Evolutionary conservation across 2,797 vertebrate species (phyloP).

Genomic region (Sebastes jordani): DNA sequence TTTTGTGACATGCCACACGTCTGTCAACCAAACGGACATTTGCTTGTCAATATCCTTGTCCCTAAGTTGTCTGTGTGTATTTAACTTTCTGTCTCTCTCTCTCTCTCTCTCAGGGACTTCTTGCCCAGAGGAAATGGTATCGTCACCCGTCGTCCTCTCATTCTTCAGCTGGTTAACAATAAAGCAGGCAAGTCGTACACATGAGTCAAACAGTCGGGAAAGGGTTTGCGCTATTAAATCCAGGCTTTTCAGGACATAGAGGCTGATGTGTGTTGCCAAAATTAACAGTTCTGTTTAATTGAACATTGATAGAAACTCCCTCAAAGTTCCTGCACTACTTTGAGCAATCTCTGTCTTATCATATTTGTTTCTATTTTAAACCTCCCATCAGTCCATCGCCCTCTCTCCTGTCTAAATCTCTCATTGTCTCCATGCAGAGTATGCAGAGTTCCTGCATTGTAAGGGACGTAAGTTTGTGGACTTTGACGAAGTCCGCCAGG

Average conservation of each 20-base stretch:
- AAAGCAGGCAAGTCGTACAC: conserved; percentile 81
- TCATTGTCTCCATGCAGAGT: conserved; percentile 79
- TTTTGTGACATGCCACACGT: neutral
- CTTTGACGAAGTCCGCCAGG: conserved; percentile 93
- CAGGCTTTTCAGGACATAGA: neutral
- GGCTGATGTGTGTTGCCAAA: neutral
- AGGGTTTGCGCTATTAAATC: neutral
- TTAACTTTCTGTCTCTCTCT: neutral
- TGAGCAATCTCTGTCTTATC: neutral
- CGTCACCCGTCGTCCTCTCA: conserved; percentile 91
- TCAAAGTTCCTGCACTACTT: neutral
- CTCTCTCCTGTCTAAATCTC: neutral
- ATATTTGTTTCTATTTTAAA: neutral
- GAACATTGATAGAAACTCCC: too few relatives aligned
- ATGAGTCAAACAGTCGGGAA: neutral
- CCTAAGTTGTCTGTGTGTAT: neutral
- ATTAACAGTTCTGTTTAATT: neutral
- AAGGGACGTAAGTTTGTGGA: conserved; percentile 95
- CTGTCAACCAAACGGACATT: neutral
- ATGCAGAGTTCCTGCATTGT: conserved; percentile 96
- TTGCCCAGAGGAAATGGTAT: conserved; percentile 92
- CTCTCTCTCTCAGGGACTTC: conserved; percentile 85
- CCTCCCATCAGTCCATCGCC: neutral
- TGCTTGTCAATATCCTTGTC: neutral
- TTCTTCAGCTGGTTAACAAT: conserved; percentile 93